Conservation (phyloP, 2,113 vertebrate species). For the Elachura formosa region DNA sequence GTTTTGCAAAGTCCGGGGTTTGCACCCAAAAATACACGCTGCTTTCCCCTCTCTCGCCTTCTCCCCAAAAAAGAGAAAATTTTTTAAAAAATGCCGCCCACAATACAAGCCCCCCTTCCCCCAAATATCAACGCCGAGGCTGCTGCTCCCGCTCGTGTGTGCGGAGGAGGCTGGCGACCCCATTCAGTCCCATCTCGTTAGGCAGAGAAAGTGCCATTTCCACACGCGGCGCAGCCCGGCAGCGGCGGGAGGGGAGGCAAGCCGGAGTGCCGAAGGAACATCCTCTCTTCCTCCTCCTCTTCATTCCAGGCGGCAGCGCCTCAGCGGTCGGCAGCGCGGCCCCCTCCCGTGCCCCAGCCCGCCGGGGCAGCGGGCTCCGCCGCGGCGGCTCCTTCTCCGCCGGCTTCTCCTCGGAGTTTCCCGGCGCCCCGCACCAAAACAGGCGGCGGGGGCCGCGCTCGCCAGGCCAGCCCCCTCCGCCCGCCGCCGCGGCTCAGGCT, state of each 20-base stretch:
- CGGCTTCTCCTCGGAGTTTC: conserved; percentile 19
- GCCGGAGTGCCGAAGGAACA: conserved; percentile 26
- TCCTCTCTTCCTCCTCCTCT: conserved; percentile 56
- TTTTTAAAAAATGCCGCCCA: neutral
- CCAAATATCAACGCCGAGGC: conserved; percentile 21
- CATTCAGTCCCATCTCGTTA: conserved; percentile 67
- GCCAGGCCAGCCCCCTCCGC: conserved; percentile 42
- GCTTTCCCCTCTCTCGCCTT: neutral
- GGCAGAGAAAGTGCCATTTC: conserved; percentile 47
- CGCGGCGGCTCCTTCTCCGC: neutral
- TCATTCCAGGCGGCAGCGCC: conserved; percentile 62
- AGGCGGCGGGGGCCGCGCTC: conserved; percentile 61
- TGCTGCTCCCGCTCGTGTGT: neutral
- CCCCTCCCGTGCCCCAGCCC: conserved; percentile 19
- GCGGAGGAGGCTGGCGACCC: conserved; percentile 46
- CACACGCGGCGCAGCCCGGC: conserved; percentile 26
- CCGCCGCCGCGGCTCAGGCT: conserved; percentile 51
- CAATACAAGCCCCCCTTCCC: neutral
- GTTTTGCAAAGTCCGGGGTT: conserved; percentile 67
- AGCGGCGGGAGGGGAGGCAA: conserved; percentile 25
- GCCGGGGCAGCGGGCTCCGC: neutral
- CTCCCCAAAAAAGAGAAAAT: neutral
- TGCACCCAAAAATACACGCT: conserved; percentile 20
- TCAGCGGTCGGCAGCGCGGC: neutral
- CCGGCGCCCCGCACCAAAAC: conserved; percentile 58